Evolutionary conservation across 2,888 invertebrate species (phyloP).

Genomic region (Plagodis dolabraria): DNA sequence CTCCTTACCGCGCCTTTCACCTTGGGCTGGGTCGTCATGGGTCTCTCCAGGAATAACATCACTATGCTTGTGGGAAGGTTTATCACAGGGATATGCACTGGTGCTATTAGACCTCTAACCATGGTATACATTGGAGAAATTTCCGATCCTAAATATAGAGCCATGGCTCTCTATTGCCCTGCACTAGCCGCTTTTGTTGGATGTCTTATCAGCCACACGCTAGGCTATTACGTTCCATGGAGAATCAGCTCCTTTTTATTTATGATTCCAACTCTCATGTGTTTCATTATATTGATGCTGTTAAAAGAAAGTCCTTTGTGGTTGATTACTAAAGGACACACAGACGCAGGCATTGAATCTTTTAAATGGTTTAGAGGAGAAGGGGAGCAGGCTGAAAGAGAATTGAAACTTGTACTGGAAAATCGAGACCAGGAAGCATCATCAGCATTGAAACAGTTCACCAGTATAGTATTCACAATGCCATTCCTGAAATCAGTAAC

Average conservation of each 20-base stretch:
- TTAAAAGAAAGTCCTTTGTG: constrained; percentile 64
- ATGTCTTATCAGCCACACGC: constrained; percentile 47
- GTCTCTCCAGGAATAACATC: constrained; percentile 43
- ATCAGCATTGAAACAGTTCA: constrained; percentile 39
- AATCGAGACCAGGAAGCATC: constrained; percentile 39
- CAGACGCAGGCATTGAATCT: constrained; percentile 47
- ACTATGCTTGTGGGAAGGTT: constrained; percentile 54
- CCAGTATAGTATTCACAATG: constrained; percentile 45
- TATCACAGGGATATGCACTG: constrained; percentile 52
- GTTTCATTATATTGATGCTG: constrained; percentile 44
- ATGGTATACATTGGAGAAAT: constrained; percentile 61
- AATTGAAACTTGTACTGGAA: constrained; percentile 50
- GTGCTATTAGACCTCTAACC: constrained; percentile 49
- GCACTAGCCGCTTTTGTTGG: constrained; percentile 49
- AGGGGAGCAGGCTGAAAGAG: constrained; percentile 47
- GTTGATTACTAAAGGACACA: constrained; percentile 56
- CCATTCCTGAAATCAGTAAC: constrained; percentile 48
- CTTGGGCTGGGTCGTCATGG: constrained; percentile 56
- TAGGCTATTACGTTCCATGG: constrained; percentile 55
- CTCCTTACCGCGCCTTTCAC: constrained; percentile 47
- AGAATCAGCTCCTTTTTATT: constrained; percentile 48
- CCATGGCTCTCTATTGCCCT: constrained; percentile 47
- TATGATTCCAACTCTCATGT: constrained; percentile 44
- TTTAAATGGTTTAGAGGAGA: constrained; percentile 56
- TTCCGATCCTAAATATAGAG: constrained; percentile 57